These are phyloP conservation scores for Palaemon carinicauda DNA, from an alignment of 1,140 invertebrate species.

Conservation along the genomic window DNA sequence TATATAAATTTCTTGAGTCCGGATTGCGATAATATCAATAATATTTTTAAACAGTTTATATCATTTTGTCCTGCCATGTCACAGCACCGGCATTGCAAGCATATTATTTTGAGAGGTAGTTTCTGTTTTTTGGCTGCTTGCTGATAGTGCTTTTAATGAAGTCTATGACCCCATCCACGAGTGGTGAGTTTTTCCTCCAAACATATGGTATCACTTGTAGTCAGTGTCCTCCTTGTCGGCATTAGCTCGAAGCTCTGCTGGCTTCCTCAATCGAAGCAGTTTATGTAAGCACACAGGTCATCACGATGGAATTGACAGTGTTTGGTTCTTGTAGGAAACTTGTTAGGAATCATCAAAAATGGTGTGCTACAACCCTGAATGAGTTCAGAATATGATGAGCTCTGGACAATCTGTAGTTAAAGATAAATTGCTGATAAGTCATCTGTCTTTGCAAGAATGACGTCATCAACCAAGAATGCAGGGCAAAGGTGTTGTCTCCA, in stretches of 20 bases:
- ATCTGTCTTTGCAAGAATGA: background rate
- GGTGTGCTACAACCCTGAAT: background rate
- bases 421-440: conserved; percentile 10
- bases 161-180: no score
- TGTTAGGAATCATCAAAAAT: background rate
- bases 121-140: no score
- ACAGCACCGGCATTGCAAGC: no score
- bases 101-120: no score
- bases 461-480: background rate
- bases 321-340: background rate
- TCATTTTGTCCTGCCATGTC: no score
- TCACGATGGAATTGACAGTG: background rate
- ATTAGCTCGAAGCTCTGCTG: background rate
- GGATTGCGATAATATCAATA: no score
- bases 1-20: no score
- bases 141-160: no score
- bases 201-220: no score
- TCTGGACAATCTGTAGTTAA: conserved; percentile 27
- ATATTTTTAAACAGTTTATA: no score
- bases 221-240: background rate
- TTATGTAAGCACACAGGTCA: conserved; percentile 5
- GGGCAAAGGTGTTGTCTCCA: conserved; percentile 20
- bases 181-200: no score
- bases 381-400: background rate
- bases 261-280: background rate